Evolutionary conservation across 2,797 vertebrate genomes (phyloP).

Genomic region (Crossoptilon crossoptilon): DNA sequence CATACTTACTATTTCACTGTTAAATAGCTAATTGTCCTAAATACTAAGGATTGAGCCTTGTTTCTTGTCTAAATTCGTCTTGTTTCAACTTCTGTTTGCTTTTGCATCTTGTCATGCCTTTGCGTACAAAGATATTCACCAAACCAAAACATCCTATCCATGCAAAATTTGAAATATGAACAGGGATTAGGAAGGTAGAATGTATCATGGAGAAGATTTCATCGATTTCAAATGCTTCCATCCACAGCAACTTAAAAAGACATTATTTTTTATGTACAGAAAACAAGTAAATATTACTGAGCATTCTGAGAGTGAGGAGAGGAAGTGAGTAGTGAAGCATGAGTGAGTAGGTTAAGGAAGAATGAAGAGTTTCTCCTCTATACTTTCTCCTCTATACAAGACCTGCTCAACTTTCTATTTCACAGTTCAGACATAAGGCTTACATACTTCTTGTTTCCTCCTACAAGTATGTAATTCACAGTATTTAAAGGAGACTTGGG

Average conservation of each 20-base stretch:
- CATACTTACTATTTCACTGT: not conserved
- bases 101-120: not conserved
- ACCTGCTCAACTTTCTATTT: not conserved
- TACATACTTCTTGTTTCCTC: not conserved
- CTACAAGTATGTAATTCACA: not conserved
- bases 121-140: not conserved
- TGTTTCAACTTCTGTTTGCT: not conserved
- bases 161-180: not conserved
- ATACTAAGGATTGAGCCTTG: not conserved
- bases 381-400: not conserved
- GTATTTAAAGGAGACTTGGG: not conserved
- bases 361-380: not conserved
- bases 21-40: not conserved
- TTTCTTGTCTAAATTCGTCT: not conserved
- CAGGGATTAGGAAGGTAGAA: not conserved
- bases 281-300: not conserved
- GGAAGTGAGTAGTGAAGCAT: too few relatives aligned
- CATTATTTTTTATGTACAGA: not conserved
- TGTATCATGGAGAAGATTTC: not conserved
- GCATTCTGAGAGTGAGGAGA: not conserved
- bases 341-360: not conserved
- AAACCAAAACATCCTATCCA: not conserved
- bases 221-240: not conserved
- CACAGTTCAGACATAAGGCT: not conserved
- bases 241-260: not conserved